These are phyloP conservation scores for Pteria penguin DNA, from an alignment of 2,888 invertebrate species.

Conservation along the genomic window DNA sequence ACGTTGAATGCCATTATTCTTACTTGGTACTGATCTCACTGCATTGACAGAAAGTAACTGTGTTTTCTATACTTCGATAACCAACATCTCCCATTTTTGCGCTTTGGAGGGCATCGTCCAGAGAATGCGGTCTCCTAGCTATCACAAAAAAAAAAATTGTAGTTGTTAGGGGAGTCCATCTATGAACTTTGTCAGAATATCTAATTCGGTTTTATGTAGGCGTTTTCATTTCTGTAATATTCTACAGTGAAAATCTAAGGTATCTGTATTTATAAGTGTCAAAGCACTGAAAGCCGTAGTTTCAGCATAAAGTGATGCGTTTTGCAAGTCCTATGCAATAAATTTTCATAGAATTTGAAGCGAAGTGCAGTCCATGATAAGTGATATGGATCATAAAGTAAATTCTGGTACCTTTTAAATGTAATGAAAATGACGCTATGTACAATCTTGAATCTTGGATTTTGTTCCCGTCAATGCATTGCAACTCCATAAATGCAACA, in stretches of 20 bases:
- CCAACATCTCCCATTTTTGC: slow-evolving; percentile 10
- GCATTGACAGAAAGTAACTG: background rate
- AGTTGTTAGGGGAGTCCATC: slow-evolving; percentile 17
- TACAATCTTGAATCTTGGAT: background rate
- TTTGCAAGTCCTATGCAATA: background rate
- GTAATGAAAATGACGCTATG: slow-evolving; percentile 7
- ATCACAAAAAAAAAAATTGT: slow-evolving; percentile 22
- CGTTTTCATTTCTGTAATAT: slow-evolving; percentile 2
- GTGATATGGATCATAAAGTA: background rate
- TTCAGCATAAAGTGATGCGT: background rate
- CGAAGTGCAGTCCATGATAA: background rate
- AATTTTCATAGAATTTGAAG: background rate
- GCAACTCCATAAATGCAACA: background rate
- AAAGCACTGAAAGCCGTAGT: slow-evolving; percentile 1
- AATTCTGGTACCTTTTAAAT: slow-evolving; percentile 3
- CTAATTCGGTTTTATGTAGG: slow-evolving; percentile 10
- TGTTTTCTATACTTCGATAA: background rate
- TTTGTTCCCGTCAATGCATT: background rate
- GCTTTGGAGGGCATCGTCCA: background rate
- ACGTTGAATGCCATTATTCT: background rate
- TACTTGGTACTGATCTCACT: background rate
- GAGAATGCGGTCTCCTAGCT: background rate
- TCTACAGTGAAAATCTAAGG: slow-evolving; percentile 17
- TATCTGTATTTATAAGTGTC: background rate
- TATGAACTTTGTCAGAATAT: slow-evolving; percentile 20